Conservation (phyloP, 2,888 invertebrate species). For the Acleris sparsana region DNA sequence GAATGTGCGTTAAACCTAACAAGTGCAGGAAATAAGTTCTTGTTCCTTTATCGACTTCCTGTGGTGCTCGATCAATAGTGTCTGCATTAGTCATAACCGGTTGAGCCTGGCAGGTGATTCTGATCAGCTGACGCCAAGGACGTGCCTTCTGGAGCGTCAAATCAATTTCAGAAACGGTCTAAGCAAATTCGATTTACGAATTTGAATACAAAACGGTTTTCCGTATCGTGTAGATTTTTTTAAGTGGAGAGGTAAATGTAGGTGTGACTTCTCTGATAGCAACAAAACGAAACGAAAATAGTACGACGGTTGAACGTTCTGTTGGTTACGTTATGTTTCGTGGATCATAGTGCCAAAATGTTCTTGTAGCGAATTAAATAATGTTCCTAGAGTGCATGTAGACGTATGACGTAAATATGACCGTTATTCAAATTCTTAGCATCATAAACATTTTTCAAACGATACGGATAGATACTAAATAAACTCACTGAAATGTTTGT, state of each 20-base stretch:
- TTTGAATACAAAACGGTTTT: conserved; percentile 12
- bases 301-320: conserved; percentile 20
- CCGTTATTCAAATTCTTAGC: conserved; percentile 7
- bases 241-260: conserved; percentile 1
- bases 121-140: conserved; percentile 48
- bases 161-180: conserved; percentile 36
- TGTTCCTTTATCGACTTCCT: conserved; percentile 58
- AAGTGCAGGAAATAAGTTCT: conserved; percentile 61
- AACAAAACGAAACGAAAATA: conserved; percentile 25
- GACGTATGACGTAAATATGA: conserved; percentile 20
- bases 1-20: conserved; percentile 54
- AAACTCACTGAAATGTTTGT: conserved; percentile 5
- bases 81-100: conserved; percentile 45
- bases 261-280: conserved; percentile 17
- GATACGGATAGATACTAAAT: conserved; percentile 1
- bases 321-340: neutral
- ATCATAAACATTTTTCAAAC: conserved; percentile 8
- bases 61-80: conserved; percentile 43
- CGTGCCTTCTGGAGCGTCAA: conserved; percentile 52
- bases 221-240: conserved; percentile 13
- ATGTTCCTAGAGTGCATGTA: conserved; percentile 11
- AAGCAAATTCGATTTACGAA: conserved; percentile 18
- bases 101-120: conserved; percentile 40
- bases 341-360: conserved; percentile 23
- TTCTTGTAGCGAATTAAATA: conserved; percentile 12